Conservation (phyloP, 2,888 invertebrate genomes). For the Nomada flava region DNA sequence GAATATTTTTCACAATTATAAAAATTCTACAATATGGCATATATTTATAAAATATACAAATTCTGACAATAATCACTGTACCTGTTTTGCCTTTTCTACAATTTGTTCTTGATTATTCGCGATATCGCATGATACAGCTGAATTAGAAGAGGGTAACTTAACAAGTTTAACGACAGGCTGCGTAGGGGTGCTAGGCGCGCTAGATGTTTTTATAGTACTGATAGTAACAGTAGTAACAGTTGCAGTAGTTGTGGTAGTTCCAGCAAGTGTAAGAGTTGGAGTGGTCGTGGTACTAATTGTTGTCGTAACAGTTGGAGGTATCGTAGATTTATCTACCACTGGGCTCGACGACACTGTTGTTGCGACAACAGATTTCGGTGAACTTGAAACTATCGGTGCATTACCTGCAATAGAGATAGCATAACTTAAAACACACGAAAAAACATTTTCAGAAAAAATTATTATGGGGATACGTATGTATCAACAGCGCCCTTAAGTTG, state of each 20-base stretch:
- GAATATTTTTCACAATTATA: neutral
- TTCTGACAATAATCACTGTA: slow-evolving; percentile 67
- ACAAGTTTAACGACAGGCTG: slow-evolving; percentile 82
- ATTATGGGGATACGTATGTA: slow-evolving; percentile 41
- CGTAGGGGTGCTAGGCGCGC: slow-evolving; percentile 56
- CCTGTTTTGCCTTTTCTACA: slow-evolving; percentile 94
- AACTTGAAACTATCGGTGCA: slow-evolving; percentile 80
- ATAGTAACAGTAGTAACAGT: slow-evolving; percentile 45
- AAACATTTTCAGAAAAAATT: neutral
- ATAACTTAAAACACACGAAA: neutral
- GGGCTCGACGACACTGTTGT: slow-evolving; percentile 76
- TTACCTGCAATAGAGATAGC: slow-evolving; percentile 84
- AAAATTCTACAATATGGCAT: neutral
- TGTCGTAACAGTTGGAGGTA: slow-evolving; percentile 52
- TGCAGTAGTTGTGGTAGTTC: slow-evolving; percentile 43
- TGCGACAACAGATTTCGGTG: slow-evolving; percentile 71
- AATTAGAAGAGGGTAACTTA: slow-evolving; percentile 77
- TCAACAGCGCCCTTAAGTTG: slow-evolving; percentile 71
- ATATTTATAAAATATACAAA: neutral
- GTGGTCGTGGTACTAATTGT: slow-evolving; percentile 52
- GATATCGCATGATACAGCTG: slow-evolving; percentile 76
- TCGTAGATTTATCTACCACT: slow-evolving; percentile 80
- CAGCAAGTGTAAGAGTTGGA: slow-evolving; percentile 46
- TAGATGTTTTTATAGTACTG: slow-evolving; percentile 60
- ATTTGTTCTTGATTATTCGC: slow-evolving; percentile 89